These are phyloP conservation scores for Crocodylus rhombifer DNA, from an alignment of 2,797 vertebrate species.

Conservation along the genomic window DNA sequence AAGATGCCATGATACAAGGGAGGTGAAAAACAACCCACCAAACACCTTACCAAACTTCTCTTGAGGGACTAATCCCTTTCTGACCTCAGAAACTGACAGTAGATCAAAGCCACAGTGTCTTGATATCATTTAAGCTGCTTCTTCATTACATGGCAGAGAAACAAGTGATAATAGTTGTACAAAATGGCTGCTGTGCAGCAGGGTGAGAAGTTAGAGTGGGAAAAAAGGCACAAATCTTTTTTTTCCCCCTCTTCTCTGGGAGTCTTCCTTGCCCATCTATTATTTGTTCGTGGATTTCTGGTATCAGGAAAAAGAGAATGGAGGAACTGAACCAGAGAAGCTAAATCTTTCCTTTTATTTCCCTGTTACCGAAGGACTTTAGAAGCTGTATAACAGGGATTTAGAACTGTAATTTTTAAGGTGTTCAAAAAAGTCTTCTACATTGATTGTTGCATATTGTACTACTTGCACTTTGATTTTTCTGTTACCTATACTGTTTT, in stretches of 20 bases:
- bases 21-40: not conserved
- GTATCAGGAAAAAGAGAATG: too few species aligned
- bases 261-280: too few species aligned
- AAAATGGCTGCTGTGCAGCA: not conserved
- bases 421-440: not conserved
- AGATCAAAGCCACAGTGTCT: not conserved
- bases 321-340: too few species aligned
- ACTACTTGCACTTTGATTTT: conserved; percentile 47
- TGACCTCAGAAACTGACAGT: not conserved
- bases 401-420: not conserved
- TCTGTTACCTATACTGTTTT: not conserved
- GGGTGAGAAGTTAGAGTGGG: too few species aligned
- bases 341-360: too few species aligned
- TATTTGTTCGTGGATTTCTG: too few species aligned
- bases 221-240: too few species aligned
- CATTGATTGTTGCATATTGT: conserved; percentile 14
- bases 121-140: not conserved
- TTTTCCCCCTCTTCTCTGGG: too few species aligned
- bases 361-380: not conserved
- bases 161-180: not conserved
- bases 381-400: not conserved
- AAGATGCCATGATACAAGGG: not conserved
- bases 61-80: not conserved
- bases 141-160: not conserved
- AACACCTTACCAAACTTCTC: not conserved